Percentiles rank a stretch among this genome's conserved stretches.
Evolutionary conservation across 2,888 invertebrate genomes (phyloP).

Genomic region (Perizoma flavofasciatum): DNA sequence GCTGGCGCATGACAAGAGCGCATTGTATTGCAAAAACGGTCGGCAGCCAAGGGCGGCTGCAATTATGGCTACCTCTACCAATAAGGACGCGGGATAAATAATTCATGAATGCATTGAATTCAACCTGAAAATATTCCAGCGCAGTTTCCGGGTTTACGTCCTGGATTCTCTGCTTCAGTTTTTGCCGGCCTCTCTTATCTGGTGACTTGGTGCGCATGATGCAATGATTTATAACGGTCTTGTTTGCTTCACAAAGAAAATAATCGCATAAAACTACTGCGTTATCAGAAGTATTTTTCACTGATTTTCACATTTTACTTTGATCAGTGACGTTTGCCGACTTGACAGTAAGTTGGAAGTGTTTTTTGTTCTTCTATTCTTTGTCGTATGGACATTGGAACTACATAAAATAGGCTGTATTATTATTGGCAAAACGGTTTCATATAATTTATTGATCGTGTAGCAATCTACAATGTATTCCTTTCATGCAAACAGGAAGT

Average conservation of each 20-base stretch:
- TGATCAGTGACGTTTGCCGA: too few relatives aligned
- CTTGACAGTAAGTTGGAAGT: background rate
- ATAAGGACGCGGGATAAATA: slow-evolving; percentile 40
- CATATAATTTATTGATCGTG: too few relatives aligned
- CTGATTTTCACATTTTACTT: too few relatives aligned
- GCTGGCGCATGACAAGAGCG: slow-evolving; percentile 23
- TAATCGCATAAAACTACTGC: too few relatives aligned
- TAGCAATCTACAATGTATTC: too few relatives aligned
- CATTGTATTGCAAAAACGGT: slow-evolving; percentile 41
- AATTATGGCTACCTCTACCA: slow-evolving; percentile 33
- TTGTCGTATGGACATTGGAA: background rate
- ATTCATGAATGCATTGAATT: slow-evolving; percentile 37
- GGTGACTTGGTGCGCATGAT: slow-evolving; percentile 55
- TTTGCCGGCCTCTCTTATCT: slow-evolving; percentile 48
- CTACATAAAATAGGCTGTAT: too few relatives aligned
- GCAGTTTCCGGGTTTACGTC: slow-evolving; percentile 65
- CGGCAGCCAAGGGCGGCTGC: slow-evolving; percentile 12
- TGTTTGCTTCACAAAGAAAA: slow-evolving; percentile 24
- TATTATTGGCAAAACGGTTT: too few relatives aligned
- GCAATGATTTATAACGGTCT: slow-evolving; percentile 38
- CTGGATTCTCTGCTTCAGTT: slow-evolving; percentile 51
- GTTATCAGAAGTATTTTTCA: too few relatives aligned
- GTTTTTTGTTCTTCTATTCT: background rate
- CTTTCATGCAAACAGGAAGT: too few relatives aligned
- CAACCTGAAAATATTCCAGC: slow-evolving; percentile 73